Evolutionary conservation across 2,797 vertebrate species (phyloP).

Genomic region (Champsocephalus gunnari): DNA sequence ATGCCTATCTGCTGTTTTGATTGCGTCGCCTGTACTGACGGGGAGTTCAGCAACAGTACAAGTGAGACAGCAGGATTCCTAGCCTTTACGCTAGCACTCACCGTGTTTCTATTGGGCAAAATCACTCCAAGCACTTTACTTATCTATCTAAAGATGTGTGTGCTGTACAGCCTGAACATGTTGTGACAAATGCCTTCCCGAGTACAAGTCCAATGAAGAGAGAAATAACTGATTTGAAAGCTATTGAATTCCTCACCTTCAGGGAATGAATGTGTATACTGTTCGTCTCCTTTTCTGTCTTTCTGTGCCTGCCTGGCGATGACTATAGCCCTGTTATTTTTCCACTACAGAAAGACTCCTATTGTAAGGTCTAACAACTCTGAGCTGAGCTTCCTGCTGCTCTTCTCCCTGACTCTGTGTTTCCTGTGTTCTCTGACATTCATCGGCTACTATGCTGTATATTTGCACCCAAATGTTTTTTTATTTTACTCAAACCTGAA

Average conservation of each 20-base stretch:
- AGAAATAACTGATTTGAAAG: slow-evolving; percentile 82
- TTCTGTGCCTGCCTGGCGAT: slow-evolving; percentile 80
- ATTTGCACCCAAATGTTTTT: slow-evolving; percentile 85
- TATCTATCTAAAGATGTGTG: slow-evolving; percentile 67
- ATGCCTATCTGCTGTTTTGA: slow-evolving; percentile 84
- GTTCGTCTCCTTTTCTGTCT: slow-evolving; percentile 79
- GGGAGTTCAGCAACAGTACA: slow-evolving; percentile 85
- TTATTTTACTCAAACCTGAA: slow-evolving; percentile 83
- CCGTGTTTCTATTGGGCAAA: slow-evolving; percentile 73
- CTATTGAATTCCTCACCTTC: slow-evolving; percentile 83
- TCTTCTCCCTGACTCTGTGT: too few relatives aligned
- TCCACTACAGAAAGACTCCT: slow-evolving; percentile 79
- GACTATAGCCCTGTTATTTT: slow-evolving; percentile 81
- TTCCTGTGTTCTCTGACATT: too few relatives aligned
- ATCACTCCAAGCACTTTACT: slow-evolving; percentile 65
- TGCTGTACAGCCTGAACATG: slow-evolving; percentile 74
- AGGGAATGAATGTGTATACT: slow-evolving; percentile 84
- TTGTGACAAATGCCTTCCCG: slow-evolving; percentile 82
- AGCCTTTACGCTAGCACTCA: slow-evolving; percentile 68
- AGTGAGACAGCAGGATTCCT: slow-evolving; percentile 81
- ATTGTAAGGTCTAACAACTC: neutral
- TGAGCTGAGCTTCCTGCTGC: too few relatives aligned
- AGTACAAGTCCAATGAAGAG: slow-evolving; percentile 83
- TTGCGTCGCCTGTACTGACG: slow-evolving; percentile 83
- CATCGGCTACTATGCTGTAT: slow-evolving; percentile 82